These are phyloP conservation scores for Montipora capricornis DNA, from an alignment of 64 coral and sea anemone genomes.

Conservation along the genomic window DNA sequence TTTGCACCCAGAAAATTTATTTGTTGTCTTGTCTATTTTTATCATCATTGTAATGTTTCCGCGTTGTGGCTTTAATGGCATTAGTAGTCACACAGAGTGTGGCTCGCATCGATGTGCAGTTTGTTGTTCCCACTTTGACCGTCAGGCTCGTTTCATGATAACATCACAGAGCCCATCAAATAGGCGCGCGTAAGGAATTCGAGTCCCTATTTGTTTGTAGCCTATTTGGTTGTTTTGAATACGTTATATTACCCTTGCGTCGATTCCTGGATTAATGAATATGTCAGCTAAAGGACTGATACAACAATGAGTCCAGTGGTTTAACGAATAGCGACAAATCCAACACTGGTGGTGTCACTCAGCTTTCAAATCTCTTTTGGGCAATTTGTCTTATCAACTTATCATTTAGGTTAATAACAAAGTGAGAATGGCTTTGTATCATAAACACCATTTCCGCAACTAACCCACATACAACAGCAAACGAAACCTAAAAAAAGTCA, in stretches of 20 bases:
- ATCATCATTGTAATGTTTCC: neutral
- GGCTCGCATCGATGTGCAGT: neutral
- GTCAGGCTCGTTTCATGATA: neutral
- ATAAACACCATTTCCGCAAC: too few species aligned
- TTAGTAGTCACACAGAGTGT: neutral
- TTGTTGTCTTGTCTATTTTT: neutral
- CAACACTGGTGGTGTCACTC: too few species aligned
- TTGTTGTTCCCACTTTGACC: neutral
- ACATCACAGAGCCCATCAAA: neutral
- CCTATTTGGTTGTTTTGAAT: constrained; percentile 19
- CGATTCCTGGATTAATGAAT: neutral
- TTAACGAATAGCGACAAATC: too few species aligned
- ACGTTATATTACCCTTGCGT: neutral
- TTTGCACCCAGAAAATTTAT: neutral
- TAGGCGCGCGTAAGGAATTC: neutral
- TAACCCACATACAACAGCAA: too few species aligned
- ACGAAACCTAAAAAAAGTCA: neutral
- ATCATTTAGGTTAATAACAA: too few species aligned
- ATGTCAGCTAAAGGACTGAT: neutral
- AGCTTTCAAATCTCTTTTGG: too few species aligned
- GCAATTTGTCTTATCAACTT: too few species aligned
- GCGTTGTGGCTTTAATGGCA: neutral
- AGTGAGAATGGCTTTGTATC: too few species aligned
- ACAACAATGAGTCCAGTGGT: too few species aligned
- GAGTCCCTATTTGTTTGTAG: constrained; percentile 14